phyloP scores from a whole-genome alignment of 1,140 invertebrate genomes.

The Drosophila ananassae region DNA sequence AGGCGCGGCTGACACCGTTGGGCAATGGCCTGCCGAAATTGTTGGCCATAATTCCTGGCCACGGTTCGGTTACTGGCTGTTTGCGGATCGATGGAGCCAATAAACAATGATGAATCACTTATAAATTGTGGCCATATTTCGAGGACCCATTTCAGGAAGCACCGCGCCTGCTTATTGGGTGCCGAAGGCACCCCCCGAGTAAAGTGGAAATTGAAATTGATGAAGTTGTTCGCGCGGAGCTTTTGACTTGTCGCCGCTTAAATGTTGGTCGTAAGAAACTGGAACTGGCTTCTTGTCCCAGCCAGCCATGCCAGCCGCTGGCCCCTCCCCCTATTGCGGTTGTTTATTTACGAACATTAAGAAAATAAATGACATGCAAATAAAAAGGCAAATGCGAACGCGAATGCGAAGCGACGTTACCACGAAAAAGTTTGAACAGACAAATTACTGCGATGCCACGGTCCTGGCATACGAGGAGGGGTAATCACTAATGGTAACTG shows the following conservation, averaged over 20 bases:
- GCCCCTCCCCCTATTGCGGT: slow-evolving; percentile 10
- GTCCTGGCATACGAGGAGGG: background rate
- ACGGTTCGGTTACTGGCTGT: slow-evolving; percentile 43
- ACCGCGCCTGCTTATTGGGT: slow-evolving; percentile 26
- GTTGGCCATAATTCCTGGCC: slow-evolving; percentile 68
- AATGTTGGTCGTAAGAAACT: slow-evolving; percentile 32
- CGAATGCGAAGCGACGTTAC: slow-evolving; percentile 18
- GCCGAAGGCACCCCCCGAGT: background rate
- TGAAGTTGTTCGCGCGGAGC: slow-evolving; percentile 22
- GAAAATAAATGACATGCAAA: slow-evolving; percentile 81
- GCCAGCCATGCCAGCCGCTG: no score
- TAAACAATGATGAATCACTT: slow-evolving; percentile 82
- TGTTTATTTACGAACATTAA: slow-evolving; percentile 80
- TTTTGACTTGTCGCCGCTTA: slow-evolving; percentile 61
- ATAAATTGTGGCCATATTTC: slow-evolving; percentile 80
- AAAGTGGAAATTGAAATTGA: slow-evolving; percentile 3
- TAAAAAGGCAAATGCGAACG: slow-evolving; percentile 57
- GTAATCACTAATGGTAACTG: slow-evolving; percentile 49
- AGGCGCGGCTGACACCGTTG: slow-evolving; percentile 18
- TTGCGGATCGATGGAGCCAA: slow-evolving; percentile 75
- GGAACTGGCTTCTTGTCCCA: background rate
- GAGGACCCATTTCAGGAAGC: slow-evolving; percentile 35
- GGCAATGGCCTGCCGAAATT: slow-evolving; percentile 45
- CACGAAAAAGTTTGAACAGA: slow-evolving; percentile 70
- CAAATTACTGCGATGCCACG: slow-evolving; percentile 62